Evolutionary conservation across 2,888 invertebrate species (phyloP), one percentile per base, ranked within the genome.

Genomic region (Aethes cnicana): DNA sequence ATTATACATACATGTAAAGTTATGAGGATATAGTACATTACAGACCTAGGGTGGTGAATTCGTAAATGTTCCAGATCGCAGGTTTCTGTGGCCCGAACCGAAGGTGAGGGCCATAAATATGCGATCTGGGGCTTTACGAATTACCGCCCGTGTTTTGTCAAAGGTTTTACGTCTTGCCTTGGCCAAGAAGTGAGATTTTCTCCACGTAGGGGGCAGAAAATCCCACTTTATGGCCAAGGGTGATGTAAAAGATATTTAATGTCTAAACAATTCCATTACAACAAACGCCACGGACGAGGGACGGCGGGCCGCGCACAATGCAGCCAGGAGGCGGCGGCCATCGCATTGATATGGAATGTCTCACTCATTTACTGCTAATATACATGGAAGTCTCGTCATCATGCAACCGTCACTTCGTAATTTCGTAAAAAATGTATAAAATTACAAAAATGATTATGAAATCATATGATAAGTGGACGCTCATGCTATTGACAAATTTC

Each of bases 261-360:
- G 26, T 43, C 21, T 50, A 44, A 44, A 44, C 47, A 50, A 41
- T 43, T 18, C 50, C 50, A 43, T 43, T 43, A 17, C 20, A 36
- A 36, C 43, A 30, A 47, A 47, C 43, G 36, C 28, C 36, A 36
- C 32, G 43, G 25, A 32, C 32, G 32, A 32, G 33, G 8, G 16
- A 11, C 20, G 14, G 36, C 46, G 6, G n/a, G 7, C 18, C n/a
- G n/a, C n/a, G n/a, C n/a, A n/a, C n/a, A n/a, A n/a, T n/a, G n/a
- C n/a, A n/a, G 9, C 5, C 26, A 18, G 9, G 41, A 14, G 35
- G 20, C 26, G 36, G 43, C 50, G 63, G 62, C 65, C 67, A 64
- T n/a, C 64, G 68, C 71, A n/a, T 80, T 77, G 88, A 89, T 89
- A 89, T 89, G 89, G 89, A 89, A 89, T 89, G 89, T 89, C 89